phyloP scores from a whole-genome alignment of 2,113 vertebrate genomes.

The Uria lomvia region DNA sequence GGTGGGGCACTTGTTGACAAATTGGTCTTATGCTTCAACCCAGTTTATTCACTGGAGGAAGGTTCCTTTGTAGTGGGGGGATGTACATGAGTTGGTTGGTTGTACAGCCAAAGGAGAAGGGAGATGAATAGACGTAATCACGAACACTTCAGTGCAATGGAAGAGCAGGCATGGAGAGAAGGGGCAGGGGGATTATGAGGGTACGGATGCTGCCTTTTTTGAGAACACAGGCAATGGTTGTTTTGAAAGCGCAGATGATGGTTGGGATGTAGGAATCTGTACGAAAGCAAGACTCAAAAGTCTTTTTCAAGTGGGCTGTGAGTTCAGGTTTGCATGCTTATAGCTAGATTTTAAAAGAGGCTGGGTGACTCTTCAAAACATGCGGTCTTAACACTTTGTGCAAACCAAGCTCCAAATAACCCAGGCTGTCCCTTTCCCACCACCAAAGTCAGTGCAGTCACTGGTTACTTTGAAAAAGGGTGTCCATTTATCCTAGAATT shows the following conservation, averaged over 20 bases:
- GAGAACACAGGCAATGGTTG: neutral
- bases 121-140: neutral
- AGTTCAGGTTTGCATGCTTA: neutral
- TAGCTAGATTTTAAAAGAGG: neutral
- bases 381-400: neutral
- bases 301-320: neutral
- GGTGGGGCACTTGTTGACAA: neutral
- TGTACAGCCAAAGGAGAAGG: neutral
- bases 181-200: neutral
- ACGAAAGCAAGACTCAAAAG: neutral
- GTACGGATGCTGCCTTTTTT: neutral
- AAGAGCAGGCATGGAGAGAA: neutral
- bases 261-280: neutral
- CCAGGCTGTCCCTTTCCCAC: neutral
- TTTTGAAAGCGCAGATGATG: neutral
- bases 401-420: neutral
- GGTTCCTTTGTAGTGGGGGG: neutral
- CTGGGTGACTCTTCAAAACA: neutral
- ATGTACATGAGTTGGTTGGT: neutral
- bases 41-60: neutral
- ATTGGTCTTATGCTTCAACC: neutral
- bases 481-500: neutral
- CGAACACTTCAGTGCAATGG: neutral
- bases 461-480: neutral
- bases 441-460: neutral